Evolutionary conservation across 2,113 vertebrate species (phyloP).

Genomic region (Hydrochoerus hydrochaeris): DNA sequence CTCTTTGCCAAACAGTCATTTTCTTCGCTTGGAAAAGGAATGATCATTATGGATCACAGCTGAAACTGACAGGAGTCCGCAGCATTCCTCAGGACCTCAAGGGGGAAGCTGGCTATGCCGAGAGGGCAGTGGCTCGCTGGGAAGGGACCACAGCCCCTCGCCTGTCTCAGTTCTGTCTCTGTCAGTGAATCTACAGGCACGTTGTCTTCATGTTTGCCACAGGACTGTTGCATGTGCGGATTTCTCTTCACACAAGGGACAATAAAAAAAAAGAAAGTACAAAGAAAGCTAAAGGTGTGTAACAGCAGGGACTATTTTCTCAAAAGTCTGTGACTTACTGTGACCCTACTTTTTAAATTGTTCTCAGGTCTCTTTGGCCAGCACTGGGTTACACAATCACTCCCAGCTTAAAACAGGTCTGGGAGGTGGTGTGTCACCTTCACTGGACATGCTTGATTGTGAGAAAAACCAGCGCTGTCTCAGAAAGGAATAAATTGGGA

Average conservation of each 20-base stretch:
- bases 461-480: background rate
- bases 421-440: no score
- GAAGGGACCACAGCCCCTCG: no score
- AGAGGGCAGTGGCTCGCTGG: fast-evolving
- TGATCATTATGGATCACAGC: background rate
- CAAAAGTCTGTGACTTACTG: background rate
- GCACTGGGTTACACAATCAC: background rate
- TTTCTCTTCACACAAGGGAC: background rate
- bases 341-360: background rate
- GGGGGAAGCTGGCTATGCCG: background rate
- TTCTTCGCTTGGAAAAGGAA: background rate
- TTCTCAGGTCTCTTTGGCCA: background rate
- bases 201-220: background rate
- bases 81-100: fast-evolving
- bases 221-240: background rate
- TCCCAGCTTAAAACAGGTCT: background rate
- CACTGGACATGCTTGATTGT: background rate
- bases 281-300: background rate
- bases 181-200: background rate
- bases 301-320: background rate
- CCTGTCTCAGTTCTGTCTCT: background rate
- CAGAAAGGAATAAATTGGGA: background rate
- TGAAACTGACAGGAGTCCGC: background rate
- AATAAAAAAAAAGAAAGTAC: background rate
- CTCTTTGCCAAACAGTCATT: background rate